Conservation (phyloP, 2,797 vertebrate species). For the Aplochiton taeniatus region DNA sequence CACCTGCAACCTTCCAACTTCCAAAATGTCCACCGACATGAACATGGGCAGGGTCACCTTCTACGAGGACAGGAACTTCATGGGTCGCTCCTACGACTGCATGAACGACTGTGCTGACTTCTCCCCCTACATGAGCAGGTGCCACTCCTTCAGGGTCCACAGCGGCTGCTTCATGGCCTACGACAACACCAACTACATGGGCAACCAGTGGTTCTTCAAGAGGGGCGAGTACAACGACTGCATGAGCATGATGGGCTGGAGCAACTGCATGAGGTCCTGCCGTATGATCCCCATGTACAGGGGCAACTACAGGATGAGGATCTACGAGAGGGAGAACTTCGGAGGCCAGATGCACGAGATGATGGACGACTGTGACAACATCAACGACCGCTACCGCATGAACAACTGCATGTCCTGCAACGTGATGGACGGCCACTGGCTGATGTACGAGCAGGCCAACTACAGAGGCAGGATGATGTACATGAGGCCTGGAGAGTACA, state of each 20-base stretch:
- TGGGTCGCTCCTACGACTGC: conserved; percentile 10
- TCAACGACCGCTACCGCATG: conserved; percentile 56
- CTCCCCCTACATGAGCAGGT: conserved; percentile 7
- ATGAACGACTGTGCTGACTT: conserved; percentile 5
- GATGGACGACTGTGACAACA: conserved; percentile 61
- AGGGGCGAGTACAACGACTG: conserved; percentile 13
- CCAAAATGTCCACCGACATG: no score
- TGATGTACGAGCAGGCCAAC: conserved; percentile 45
- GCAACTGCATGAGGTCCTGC: conserved; percentile 11
- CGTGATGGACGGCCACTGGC: conserved; percentile 68
- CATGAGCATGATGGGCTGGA: conserved; percentile 2
- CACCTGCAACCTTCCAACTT: no score
- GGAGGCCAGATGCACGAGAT: conserved; percentile 66
- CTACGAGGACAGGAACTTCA: conserved; percentile 16
- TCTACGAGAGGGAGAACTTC: conserved; percentile 61
- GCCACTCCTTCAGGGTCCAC: conserved; percentile 9
- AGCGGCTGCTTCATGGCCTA: conserved; percentile 15
- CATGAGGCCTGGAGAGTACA: conserved; percentile 33
- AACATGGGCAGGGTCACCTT: not conserved
- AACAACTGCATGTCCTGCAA: conserved; percentile 66
- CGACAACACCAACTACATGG: conserved; percentile 12
- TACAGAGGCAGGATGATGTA: conserved; percentile 33
- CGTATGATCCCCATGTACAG: conserved; percentile 16
- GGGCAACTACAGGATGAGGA: conserved; percentile 42
- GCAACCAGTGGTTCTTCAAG: conserved; percentile 8